Conservation (phyloP, 53 echinoderm and acorn worm genomes). For the Mesocentrotus franciscanus region DNA sequence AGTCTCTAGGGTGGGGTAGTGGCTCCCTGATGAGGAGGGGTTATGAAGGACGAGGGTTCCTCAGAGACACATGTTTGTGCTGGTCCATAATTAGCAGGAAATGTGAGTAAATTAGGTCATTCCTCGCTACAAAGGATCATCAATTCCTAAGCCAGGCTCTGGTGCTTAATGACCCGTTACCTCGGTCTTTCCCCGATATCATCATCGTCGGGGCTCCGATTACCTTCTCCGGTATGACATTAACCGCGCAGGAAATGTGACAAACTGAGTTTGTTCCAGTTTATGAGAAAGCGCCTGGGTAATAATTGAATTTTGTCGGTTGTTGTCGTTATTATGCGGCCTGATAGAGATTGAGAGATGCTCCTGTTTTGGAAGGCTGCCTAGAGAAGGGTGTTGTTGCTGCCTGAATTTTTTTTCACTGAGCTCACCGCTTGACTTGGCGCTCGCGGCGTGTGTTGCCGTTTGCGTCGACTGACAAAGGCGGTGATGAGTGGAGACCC, state of each 20-base stretch:
- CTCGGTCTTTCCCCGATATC: constrained; percentile 26
- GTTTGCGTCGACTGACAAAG: constrained; percentile 56
- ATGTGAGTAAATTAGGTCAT: constrained; percentile 67
- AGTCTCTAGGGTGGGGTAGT: constrained; percentile 29
- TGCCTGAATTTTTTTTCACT: constrained; percentile 33
- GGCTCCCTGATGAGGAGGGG: constrained; percentile 30
- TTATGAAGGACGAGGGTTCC: constrained; percentile 24
- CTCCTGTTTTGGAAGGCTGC: constrained; percentile 50
- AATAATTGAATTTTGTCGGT: constrained; percentile 63
- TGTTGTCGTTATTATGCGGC: constrained; percentile 48
- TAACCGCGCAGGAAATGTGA: constrained; percentile 63
- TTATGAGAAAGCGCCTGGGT: constrained; percentile 56
- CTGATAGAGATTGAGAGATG: constrained; percentile 53
- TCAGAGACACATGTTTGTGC: constrained; percentile 55
- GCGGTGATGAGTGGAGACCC: constrained; percentile 58
- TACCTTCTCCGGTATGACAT: constrained; percentile 59
- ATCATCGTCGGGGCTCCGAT: constrained; percentile 32
- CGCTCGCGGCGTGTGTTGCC: constrained; percentile 24
- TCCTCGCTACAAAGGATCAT: constrained; percentile 61
- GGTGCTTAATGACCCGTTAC: constrained; percentile 62
- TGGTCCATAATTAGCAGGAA: constrained; percentile 63
- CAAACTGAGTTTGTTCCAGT: constrained; percentile 68
- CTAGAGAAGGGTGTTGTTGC: constrained; percentile 55
- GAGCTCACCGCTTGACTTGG: constrained; percentile 32
- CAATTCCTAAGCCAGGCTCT: constrained; percentile 9